Evolutionary conservation across 2,888 invertebrate genomes (phyloP).

Genomic region (Muscina levida): DNA sequence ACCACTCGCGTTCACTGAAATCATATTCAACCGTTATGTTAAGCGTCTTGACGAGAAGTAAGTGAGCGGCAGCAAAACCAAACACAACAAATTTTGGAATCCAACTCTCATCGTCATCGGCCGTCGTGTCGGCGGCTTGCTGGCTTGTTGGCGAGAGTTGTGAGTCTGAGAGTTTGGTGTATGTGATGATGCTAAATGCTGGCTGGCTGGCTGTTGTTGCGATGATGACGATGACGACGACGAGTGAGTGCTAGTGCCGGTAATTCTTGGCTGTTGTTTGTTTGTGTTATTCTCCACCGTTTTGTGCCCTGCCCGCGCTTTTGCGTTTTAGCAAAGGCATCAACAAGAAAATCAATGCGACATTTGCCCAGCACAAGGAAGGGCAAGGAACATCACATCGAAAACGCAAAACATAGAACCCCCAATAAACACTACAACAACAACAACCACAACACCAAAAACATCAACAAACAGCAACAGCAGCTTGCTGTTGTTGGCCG

Average conservation of each 20-base stretch:
- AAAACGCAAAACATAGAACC: not conserved
- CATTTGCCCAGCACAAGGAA: not conserved
- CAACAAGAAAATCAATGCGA: slow-evolving; percentile 39
- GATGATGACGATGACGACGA: too few species aligned
- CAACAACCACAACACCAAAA: too few species aligned
- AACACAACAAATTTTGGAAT: not conserved
- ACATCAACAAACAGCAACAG: too few species aligned
- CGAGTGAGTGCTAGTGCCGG: not conserved
- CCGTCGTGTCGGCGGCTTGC: too few species aligned
- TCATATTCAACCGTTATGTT: slow-evolving; percentile 42
- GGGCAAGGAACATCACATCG: not conserved
- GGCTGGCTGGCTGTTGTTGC: too few species aligned
- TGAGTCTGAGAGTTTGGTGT: too few species aligned
- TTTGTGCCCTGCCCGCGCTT: not conserved
- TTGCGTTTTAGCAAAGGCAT: slow-evolving; percentile 7
- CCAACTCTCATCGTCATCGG: too few species aligned
- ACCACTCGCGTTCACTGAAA: slow-evolving; percentile 4
- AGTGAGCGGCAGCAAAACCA: not conserved
- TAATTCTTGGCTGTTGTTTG: not conserved
- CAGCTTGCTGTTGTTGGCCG: not conserved
- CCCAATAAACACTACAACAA: not conserved
- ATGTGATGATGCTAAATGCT: too few species aligned
- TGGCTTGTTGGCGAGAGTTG: too few species aligned
- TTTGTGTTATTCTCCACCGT: not conserved
- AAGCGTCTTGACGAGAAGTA: slow-evolving; percentile 30